Conservation (phyloP, 2,113 vertebrate genomes). For the Sylvia atricapilla region DNA sequence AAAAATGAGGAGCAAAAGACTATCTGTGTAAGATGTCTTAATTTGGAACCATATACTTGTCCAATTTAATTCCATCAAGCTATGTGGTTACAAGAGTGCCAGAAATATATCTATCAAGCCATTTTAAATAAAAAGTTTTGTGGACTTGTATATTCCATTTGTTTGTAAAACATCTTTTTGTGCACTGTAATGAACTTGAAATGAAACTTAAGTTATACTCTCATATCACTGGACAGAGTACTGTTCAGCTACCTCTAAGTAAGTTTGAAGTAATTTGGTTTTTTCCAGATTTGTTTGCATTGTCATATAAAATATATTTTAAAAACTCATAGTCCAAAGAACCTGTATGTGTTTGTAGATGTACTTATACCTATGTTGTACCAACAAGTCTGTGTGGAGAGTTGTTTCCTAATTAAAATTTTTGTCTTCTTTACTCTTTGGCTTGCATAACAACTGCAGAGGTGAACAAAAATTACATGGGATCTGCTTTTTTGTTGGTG, state of each 20-base stretch:
- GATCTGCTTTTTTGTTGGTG: neutral
- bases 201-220: conserved; percentile 59
- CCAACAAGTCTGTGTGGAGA: conserved; percentile 61
- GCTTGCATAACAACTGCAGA: conserved; percentile 12
- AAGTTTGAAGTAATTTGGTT: conserved; percentile 59
- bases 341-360: conserved; percentile 57
- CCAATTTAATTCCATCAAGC: conserved; percentile 48
- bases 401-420: conserved; percentile 70
- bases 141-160: conserved; percentile 59
- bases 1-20: conserved; percentile 42
- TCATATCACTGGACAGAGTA: conserved; percentile 44
- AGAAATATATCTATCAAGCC: conserved; percentile 61
- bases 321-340: conserved; percentile 61
- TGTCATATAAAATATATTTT: conserved; percentile 55
- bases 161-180: conserved; percentile 65
- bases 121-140: conserved; percentile 51
- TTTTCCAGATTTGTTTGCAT: conserved; percentile 54
- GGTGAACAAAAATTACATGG: neutral
- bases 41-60: conserved; percentile 44
- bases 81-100: conserved; percentile 46
- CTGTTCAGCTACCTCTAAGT: conserved; percentile 76
- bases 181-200: conserved; percentile 71
- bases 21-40: conserved; percentile 48
- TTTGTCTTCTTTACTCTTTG: conserved; percentile 61
- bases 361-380: conserved; percentile 68